A percentile compares a stretch with the other conserved stretches of the same genome.
Evolutionary conservation across 1,140 invertebrate species (phyloP).

Genomic region (Bombus vancouverensis): DNA sequence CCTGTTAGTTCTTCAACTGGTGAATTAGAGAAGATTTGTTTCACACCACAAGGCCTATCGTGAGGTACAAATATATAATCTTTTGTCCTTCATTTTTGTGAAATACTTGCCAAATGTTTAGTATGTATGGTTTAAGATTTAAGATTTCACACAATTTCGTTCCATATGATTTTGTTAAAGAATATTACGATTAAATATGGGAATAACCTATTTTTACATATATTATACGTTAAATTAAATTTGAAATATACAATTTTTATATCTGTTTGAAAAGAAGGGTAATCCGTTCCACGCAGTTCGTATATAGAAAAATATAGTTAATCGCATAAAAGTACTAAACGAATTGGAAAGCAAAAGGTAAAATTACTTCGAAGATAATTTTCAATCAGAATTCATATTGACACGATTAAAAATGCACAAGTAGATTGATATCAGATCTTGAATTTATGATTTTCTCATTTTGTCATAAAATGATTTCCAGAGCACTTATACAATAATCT

Average conservation of each 20-base stretch:
- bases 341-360: slow-evolving; percentile 17
- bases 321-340: slow-evolving; percentile 19
- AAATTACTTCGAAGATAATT: slow-evolving; percentile 40
- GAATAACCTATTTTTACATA: slow-evolving; percentile 1
- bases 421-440: background rate
- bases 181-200: slow-evolving; percentile 47
- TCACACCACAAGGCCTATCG: slow-evolving; percentile 82
- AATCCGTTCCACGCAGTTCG: slow-evolving; percentile 52
- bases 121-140: slow-evolving; percentile 24
- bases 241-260: background rate
- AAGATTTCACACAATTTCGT: background rate
- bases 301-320: slow-evolving; percentile 40
- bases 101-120: slow-evolving; percentile 48
- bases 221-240: slow-evolving; percentile 21
- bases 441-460: background rate
- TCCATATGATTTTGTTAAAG: slow-evolving; percentile 46
- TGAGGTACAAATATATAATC: slow-evolving; percentile 78
- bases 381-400: slow-evolving; percentile 25
- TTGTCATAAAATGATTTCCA: background rate
- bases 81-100: slow-evolving; percentile 56
- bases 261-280: slow-evolving; percentile 41
- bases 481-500: background rate
- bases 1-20: slow-evolving; percentile 81
- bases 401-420: slow-evolving; percentile 16
- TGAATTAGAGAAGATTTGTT: slow-evolving; percentile 82